A percentile compares a stretch with the other conserved stretches of the same genome.
These are phyloP conservation scores for Mamestra configurata DNA, from an alignment of 1,140 invertebrate genomes.

Conservation along the genomic window DNA sequence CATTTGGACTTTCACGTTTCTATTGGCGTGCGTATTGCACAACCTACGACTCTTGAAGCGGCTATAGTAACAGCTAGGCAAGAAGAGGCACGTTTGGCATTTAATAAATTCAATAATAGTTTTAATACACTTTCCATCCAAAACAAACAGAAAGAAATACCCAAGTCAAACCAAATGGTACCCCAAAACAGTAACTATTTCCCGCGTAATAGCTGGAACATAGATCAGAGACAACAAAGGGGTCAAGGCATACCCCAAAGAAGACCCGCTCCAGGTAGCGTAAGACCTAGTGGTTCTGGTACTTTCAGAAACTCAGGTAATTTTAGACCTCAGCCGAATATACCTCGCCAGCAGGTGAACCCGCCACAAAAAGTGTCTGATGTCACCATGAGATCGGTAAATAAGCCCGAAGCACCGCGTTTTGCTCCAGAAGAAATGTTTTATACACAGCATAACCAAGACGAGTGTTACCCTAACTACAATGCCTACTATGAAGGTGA, in stretches of 20 bases:
- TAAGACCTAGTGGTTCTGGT: constrained; percentile 11
- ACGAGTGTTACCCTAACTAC: constrained; percentile 30
- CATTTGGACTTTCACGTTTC: constrained; percentile 54
- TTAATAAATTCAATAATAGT: constrained; percentile 32
- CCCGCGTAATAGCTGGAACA: constrained; percentile 7
- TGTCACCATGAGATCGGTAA: constrained; percentile 54
- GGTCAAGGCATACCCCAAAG: neutral
- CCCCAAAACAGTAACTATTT: neutral
- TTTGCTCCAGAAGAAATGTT: constrained; percentile 49
- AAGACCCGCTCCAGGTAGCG: neutral
- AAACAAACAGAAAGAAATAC: constrained; percentile 14
- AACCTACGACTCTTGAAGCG: constrained; percentile 46
- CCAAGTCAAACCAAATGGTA: constrained; percentile 5
- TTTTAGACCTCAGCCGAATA: constrained; percentile 27
- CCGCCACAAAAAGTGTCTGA: constrained; percentile 41
- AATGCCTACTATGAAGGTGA: neutral
- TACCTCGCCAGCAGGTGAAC: constrained; percentile 29
- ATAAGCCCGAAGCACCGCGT: constrained; percentile 35
- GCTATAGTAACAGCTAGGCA: constrained; percentile 51
- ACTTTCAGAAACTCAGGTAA: constrained; percentile 24
- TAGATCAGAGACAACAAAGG: constrained; percentile 10
- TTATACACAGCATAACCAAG: constrained; percentile 36
- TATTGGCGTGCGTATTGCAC: constrained; percentile 50
- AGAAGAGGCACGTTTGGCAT: constrained; percentile 51
- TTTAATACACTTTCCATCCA: neutral